Conservation (phyloP, 2,888 invertebrate genomes). For the Sarcophaga variegata region DNA sequence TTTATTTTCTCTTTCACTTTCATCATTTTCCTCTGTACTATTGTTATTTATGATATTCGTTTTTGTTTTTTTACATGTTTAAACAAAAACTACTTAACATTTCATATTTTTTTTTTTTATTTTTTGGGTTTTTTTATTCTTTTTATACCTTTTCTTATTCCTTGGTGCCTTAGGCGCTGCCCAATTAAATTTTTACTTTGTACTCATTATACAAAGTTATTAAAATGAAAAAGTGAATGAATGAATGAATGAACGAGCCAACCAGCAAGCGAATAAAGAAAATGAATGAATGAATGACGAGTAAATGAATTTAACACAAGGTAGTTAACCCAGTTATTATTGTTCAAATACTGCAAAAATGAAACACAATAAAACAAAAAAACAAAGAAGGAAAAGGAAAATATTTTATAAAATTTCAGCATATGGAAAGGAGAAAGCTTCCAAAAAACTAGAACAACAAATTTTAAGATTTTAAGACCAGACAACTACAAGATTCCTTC, state of each 20-base stretch:
- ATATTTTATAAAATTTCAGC: no score
- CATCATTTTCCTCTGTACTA: background rate
- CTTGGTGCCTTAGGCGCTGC: constrained; percentile 57
- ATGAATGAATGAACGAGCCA: constrained; percentile 28
- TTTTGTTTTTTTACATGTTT: constrained; percentile 12
- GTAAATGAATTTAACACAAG: constrained; percentile 37
- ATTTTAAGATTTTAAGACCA: no score
- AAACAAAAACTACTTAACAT: constrained; percentile 53
- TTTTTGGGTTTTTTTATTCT: no score
- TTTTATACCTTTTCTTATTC: no score
- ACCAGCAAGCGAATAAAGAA: background rate
- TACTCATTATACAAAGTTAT: constrained; percentile 60
- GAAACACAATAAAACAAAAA: no score
- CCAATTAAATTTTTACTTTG: constrained; percentile 67
- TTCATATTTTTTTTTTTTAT: constrained; percentile 37
- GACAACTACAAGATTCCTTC: no score
- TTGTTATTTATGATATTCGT: background rate
- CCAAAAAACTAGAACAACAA: no score
- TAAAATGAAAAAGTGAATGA: constrained; percentile 51
- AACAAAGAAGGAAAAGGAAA: no score
- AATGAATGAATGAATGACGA: constrained; percentile 27
- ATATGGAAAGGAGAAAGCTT: no score
- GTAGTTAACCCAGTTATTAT: constrained; percentile 46
- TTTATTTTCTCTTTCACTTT: no score
- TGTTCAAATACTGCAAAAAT: constrained; percentile 10